These are phyloP conservation scores for Deroptyus accipitrinus DNA, from an alignment of 2,113 vertebrate genomes.

Conservation along the genomic window DNA sequence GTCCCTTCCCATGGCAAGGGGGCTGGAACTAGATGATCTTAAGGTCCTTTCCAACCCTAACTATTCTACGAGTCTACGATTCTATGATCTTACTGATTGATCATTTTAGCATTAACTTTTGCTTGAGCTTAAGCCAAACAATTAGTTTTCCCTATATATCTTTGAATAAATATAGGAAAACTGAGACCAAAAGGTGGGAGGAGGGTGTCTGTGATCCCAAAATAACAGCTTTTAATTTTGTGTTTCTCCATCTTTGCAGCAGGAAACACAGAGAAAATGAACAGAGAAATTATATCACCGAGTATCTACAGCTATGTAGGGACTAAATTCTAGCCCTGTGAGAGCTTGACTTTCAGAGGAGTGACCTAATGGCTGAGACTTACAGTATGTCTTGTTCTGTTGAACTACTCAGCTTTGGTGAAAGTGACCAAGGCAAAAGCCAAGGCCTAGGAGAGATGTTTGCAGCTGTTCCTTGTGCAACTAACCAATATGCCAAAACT, in stretches of 20 bases:
- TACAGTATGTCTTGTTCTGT: background rate
- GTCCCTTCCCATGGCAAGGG: no score
- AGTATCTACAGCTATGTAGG: background rate
- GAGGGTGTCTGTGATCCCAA: background rate
- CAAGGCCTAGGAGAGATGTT: background rate
- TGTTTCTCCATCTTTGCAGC: background rate
- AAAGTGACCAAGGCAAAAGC: background rate
- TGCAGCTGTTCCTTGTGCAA: background rate
- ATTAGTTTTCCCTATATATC: background rate
- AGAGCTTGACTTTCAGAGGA: background rate
- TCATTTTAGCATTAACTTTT: background rate
- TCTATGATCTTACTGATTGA: background rate
- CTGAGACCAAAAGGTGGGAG: background rate
- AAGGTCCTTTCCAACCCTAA: no score
- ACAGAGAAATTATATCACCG: background rate
- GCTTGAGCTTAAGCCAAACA: background rate
- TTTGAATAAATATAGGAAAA: background rate
- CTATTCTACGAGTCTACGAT: no score
- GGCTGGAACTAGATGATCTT: no score
- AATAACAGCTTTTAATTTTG: background rate
- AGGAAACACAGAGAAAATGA: background rate
- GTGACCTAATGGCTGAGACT: fast-evolving
- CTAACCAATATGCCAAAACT: background rate
- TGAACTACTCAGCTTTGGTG: background rate
- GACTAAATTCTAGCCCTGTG: background rate